Base-by-base conservation (phyloP, 2,888 invertebrate species). In the Invenusta paracnida region DNA sequence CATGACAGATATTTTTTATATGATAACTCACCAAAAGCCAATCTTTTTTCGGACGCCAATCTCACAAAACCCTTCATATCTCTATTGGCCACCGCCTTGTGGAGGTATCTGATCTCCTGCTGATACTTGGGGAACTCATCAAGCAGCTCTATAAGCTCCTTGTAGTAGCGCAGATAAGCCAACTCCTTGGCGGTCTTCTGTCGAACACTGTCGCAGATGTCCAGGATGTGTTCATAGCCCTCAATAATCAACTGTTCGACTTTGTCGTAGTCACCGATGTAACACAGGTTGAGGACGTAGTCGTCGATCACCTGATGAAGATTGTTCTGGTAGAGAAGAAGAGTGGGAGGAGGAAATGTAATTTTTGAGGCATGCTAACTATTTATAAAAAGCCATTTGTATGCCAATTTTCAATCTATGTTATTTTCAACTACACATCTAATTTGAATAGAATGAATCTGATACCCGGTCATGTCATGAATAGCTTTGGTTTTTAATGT, bases 251-350 rank as follows among this genome's bases (percentile, higher is more conserved):
- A 86, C 66, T 86, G 86, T 66, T 86, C 86, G 11, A 86, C 29
- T 0, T 23, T n/a, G 29, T 86, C 86, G 27, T 85, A 84, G 0
- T 86, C 85, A 31, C 85, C 85, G 27, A 66, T 67, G 30, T 86
- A 84, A 48, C 66, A 66, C 67, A 86, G 67, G 30, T 86, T 86
- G 28, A 89, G 67, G 2, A 89, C 87, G 86, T 88, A 87, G 48
- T 88, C 87, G 84, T 89, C 89, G 0, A 89, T 88, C 11, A 88
- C 84, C 84, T 88, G 88, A 2, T 87, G 82, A 2, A 89, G 48
- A 73, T 13, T 73, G 27, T 23, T 73, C 73, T 73, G 25, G 2
- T 13, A 11, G 48, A 11, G 48, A n/a, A n/a, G n/a, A n/a, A n/a
- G n/a, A n/a, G n/a, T n/a, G n/a, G n/a, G n/a, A n/a, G n/a, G n/a